Conservation (phyloP, 1,140 invertebrate species). For the Neodiprion virginianus region DNA sequence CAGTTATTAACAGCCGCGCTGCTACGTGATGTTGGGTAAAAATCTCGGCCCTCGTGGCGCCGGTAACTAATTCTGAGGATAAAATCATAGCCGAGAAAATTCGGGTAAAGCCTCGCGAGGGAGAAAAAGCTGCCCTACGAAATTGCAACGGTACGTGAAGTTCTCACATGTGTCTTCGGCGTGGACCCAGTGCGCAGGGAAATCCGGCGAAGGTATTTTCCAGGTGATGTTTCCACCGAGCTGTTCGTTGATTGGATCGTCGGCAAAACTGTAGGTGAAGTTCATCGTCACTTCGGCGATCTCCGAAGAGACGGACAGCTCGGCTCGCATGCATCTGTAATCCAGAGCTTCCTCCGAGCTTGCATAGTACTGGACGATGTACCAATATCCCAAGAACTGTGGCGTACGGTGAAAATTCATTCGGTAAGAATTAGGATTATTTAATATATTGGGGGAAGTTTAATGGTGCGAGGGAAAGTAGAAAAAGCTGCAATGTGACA, state of each 20-base stretch:
- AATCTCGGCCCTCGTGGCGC: too few relatives aligned
- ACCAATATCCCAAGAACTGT: slow-evolving; percentile 81
- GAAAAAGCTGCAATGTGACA: not conserved
- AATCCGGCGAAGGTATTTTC: slow-evolving; percentile 74
- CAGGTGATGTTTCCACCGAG: slow-evolving; percentile 86
- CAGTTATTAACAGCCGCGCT: too few relatives aligned
- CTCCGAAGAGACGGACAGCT: slow-evolving; percentile 68
- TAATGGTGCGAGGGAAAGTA: slow-evolving; percentile 18
- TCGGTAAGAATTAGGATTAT: slow-evolving; percentile 19
- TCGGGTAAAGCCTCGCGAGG: not conserved
- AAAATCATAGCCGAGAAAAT: too few relatives aligned
- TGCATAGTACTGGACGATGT: slow-evolving; percentile 85
- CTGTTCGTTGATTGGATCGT: slow-evolving; percentile 81
- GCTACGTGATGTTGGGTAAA: too few relatives aligned
- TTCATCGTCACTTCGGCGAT: slow-evolving; percentile 77
- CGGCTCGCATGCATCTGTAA: slow-evolving; percentile 83
- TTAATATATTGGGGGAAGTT: slow-evolving; percentile 21
- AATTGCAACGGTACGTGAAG: slow-evolving; percentile 4
- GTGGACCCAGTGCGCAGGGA: slow-evolving; percentile 84
- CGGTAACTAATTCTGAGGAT: too few relatives aligned
- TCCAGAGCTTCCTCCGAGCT: slow-evolving; percentile 82
- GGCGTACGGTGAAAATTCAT: slow-evolving; percentile 25
- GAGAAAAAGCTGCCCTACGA: not conserved
- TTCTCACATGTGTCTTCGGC: slow-evolving; percentile 80
- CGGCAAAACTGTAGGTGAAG: slow-evolving; percentile 83